Evolutionary conservation across 2,113 vertebrate genomes (phyloP).

Genomic region (Lipophrys pholis): DNA sequence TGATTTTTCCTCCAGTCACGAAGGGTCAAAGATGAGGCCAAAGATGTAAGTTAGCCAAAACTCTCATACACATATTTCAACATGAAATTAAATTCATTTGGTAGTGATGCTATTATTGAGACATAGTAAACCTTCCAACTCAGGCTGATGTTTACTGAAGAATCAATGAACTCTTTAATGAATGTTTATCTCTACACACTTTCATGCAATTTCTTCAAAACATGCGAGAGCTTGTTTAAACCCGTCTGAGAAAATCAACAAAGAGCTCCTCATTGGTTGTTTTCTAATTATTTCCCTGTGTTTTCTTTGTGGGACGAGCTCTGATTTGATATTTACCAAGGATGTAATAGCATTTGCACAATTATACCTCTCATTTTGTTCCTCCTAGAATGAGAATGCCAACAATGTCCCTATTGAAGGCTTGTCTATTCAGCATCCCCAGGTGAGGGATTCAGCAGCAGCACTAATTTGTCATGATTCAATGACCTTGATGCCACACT

Average conservation of each 20-base stretch:
- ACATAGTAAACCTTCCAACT: no score
- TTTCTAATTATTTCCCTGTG: constrained; percentile 29
- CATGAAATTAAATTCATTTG: constrained; percentile 11
- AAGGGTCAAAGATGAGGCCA: constrained; percentile 90
- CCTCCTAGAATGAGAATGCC: constrained; percentile 82
- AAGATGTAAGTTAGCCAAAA: constrained; percentile 78
- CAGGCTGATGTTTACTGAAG: neutral
- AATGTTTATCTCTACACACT: constrained; percentile 25
- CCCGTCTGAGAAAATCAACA: constrained; percentile 1
- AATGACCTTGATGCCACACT: constrained; percentile 65
- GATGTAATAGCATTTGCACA: constrained; percentile 53
- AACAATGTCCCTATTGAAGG: constrained; percentile 85
- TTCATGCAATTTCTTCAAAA: constrained; percentile 27
- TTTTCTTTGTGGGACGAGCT: constrained; percentile 33
- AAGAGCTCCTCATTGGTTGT: constrained; percentile 21
- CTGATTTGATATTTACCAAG: constrained; percentile 52
- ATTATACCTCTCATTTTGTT: constrained; percentile 64
- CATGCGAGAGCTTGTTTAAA: constrained; percentile 19
- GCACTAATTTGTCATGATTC: constrained; percentile 77
- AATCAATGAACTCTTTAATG: constrained; percentile 42
- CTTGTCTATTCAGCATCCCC: constrained; percentile 86
- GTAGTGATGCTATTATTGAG: neutral
- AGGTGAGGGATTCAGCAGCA: constrained; percentile 78
- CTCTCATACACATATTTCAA: constrained; percentile 18
- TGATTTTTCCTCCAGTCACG: constrained; percentile 88